These are phyloP conservation scores for Triplophysa siluroides DNA, from an alignment of 2,113 vertebrate species.

Conservation along the genomic window DNA sequence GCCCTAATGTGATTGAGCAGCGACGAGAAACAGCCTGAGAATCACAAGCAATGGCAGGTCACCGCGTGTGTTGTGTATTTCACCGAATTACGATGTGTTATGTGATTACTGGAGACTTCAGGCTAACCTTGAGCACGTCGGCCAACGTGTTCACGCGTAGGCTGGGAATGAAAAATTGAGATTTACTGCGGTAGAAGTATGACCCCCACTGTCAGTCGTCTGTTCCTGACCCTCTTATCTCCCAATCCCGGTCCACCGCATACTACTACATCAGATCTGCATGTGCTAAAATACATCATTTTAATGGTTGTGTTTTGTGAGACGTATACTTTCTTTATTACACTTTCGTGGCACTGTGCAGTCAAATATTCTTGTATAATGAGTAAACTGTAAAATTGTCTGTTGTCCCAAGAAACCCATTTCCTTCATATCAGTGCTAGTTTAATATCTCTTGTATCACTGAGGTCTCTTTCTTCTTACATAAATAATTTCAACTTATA, in stretches of 20 bases:
- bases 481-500: too few relatives aligned
- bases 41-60: neutral
- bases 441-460: too few relatives aligned
- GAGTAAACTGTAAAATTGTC: too few relatives aligned
- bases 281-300: neutral
- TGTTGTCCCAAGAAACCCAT: too few relatives aligned
- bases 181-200: neutral
- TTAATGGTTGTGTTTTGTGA: neutral
- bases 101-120: conserved; percentile 18
- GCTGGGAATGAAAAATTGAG: conserved; percentile 23
- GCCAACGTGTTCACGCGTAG: neutral
- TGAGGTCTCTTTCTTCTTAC: too few relatives aligned
- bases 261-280: neutral
- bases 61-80: conserved; percentile 24
- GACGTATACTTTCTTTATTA: neutral
- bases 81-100: neutral
- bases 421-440: too few relatives aligned
- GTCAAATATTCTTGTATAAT: neutral
- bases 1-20: conserved; percentile 35
- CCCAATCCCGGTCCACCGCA: neutral
- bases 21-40: neutral
- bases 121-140: conserved; percentile 22
- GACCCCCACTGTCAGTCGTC: conserved; percentile 15
- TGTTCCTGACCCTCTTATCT: neutral
- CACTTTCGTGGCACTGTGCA: neutral